Evolutionary conservation across 2,113 vertebrate genomes (phyloP).

Genomic region (Perca schrenkii): DNA sequence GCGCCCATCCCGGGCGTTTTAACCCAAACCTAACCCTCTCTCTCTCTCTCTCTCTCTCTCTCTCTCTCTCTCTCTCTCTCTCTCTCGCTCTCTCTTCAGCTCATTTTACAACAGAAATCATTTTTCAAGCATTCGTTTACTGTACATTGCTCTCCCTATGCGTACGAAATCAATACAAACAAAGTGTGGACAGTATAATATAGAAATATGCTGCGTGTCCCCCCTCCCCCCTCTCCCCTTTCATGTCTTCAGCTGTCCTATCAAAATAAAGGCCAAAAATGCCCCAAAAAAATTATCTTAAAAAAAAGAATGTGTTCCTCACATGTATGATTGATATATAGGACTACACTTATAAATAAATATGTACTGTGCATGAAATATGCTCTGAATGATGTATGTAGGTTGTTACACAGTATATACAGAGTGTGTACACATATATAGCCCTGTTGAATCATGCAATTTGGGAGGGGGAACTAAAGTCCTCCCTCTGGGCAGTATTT

Average conservation of each 20-base stretch:
- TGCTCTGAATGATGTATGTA: conserved; percentile 31
- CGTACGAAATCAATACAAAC: conserved; percentile 47
- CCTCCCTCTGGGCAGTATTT: conserved; percentile 66
- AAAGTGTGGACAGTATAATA: background rate
- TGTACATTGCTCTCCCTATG: conserved; percentile 43
- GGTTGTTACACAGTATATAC: background rate
- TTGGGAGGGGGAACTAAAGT: conserved; percentile 39
- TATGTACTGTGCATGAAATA: conserved; percentile 18
- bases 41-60: background rate
- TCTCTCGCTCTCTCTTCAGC: conserved; percentile 31
- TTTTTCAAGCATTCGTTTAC: conserved; percentile 47
- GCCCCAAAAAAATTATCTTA: too few species aligned
- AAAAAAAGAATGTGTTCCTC: background rate
- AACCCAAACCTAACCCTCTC: too few species aligned
- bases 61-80: conserved; percentile 21
- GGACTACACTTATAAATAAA: background rate
- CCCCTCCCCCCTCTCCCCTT: too few species aligned
- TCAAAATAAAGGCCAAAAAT: too few species aligned
- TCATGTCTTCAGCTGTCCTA: too few species aligned
- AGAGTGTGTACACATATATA: background rate
- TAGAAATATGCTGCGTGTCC: background rate
- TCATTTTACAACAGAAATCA: conserved; percentile 63
- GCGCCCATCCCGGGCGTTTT: too few species aligned
- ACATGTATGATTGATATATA: conserved; percentile 15
- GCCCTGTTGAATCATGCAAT: conserved; percentile 59